Evolutionary conservation across 1,140 invertebrate species (phyloP), one percentile per base, ranked within the genome.

Genomic region (Eufriesea mexicana): DNA sequence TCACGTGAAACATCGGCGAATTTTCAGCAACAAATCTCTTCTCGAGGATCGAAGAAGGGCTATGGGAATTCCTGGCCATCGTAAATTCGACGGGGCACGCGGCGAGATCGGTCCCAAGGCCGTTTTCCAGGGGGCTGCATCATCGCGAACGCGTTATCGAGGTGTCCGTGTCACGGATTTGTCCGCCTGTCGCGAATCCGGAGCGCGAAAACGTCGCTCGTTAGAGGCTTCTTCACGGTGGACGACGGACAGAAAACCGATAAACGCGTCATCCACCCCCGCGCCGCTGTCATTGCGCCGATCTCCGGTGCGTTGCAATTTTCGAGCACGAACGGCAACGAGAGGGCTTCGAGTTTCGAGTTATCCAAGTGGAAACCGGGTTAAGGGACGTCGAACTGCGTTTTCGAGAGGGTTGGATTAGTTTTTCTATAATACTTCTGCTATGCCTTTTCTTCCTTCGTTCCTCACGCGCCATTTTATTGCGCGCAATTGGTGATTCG

Each of bases 1-100:
- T 57, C 68, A 59, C 71, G 61, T 79, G 76, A 84, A 86, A 86
- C 73, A 86, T 84, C 77, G 77, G 76, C 72, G 70, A 80, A 67
- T 81, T 18, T 68, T 67, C 76, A 35, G 49, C 66, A 45, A 79
- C 83, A 76, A 84, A 86, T 82, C 68, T 35, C 28, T 10, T 14
- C 51, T 6, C 12, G 51, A 18, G 20, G 20, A 57, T 2, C 51
- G 51, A 18, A 54, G 14, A n/a, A n/a, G n/a, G n/a, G n/a, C n/a
- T n/a, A n/a, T n/a, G n/a, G n/a, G n/a, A n/a, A n/a, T n/a, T n/a
- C n/a, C n/a, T n/a, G 23, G 20, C 54, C 54, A 7, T 57, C 23
- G 6, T 54, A 18, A 54, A 18, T 54, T 54, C 51, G 51, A 14
- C 4, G 14, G 12, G 51, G 14, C 0, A 54, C n/a, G n/a, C n/a